These are phyloP conservation scores for Bambusicola thoracicus DNA, from an alignment of 2,113 vertebrate genomes.

Conservation along the genomic window DNA sequence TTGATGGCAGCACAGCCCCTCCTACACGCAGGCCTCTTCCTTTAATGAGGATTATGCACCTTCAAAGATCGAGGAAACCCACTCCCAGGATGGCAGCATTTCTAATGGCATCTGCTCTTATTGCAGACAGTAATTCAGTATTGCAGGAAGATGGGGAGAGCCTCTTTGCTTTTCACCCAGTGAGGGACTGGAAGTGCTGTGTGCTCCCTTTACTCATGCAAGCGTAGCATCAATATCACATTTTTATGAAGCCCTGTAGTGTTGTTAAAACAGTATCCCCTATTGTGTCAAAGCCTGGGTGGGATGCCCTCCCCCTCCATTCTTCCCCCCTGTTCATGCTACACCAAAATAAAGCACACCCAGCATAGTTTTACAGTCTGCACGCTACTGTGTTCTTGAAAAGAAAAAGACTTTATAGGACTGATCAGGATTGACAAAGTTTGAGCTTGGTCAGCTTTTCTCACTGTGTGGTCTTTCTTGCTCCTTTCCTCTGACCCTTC, in stretches of 20 bases:
- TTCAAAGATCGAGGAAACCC: slow-evolving; percentile 79
- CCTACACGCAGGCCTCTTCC: slow-evolving; percentile 74
- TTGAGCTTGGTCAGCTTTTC: slow-evolving; percentile 47
- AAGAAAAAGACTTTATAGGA: not conserved
- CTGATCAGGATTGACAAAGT: slow-evolving; percentile 13
- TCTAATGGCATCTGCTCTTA: slow-evolving; percentile 73
- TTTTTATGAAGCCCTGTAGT: slow-evolving; percentile 54
- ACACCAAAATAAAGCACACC: not conserved
- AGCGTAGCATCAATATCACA: slow-evolving; percentile 31
- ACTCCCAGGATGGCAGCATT: slow-evolving; percentile 69
- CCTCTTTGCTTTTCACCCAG: not conserved
- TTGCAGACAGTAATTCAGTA: not conserved
- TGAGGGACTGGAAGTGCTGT: slow-evolving; percentile 38
- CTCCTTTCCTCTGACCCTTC: slow-evolving; percentile 6
- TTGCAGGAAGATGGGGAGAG: slow-evolving; percentile 15
- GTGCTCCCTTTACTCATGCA: not conserved
- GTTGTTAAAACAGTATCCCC: slow-evolving; percentile 11
- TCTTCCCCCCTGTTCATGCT: not conserved
- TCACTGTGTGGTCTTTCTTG: slow-evolving; percentile 63
- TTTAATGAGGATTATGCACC: slow-evolving; percentile 84
- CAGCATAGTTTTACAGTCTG: slow-evolving; percentile 9
- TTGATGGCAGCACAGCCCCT: slow-evolving; percentile 79
- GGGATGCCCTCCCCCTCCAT: not conserved
- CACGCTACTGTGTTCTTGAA: not conserved
- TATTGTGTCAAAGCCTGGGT: not conserved